Evolutionary conservation across 2,113 vertebrate genomes (phyloP), one percentile per base, ranked within the genome.

Genomic region (Ailuropoda melanoleuca): DNA sequence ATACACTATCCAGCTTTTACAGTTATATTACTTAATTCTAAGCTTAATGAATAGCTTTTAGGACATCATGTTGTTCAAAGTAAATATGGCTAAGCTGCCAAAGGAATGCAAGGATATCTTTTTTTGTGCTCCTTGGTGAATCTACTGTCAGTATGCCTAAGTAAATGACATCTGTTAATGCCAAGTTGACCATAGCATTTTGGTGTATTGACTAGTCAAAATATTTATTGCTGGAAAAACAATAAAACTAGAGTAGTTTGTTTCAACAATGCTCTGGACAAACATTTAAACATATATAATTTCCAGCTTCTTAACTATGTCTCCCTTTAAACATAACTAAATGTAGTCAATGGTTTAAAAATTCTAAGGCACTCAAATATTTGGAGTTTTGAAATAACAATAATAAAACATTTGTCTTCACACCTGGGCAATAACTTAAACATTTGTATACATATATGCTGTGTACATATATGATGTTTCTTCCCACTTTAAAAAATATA

Each of bases 21-120:
- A 98, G 90, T 93, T 90, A 84, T 9, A 74, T 50, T 94, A 75
- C 90, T 97, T 93, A 96, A 96, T 97, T 98, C 96, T 96, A 90
- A 97, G 5, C 81, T 97, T 91, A 95, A 95, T 97, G 64, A 70
- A 62, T 88, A 92, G 29, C 68, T 96, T 97, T 96, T 75, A 92
- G 39, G 88, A 86, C 24, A 95, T 48, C 93, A 94, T 93, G 53
- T 86, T 34, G 34, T 86, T 2, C 10, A 97, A 89, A 93, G 97
- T 75, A 95, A 97, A 97, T 66, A 81, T 31, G 10, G 56, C 14
- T 80, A 88, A 77, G 58, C 53, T 94, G 53, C 78, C 92, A 96
- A 97, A 92, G 58, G 96, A 95, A 97, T 23, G 24, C 70, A 53
- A 81, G 39, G 77, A 97, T 90, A 31, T 77, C 74, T 48, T 77